phyloP scores from a whole-genome alignment of 2,888 invertebrate species.

The Coelinius sp. region DNA sequence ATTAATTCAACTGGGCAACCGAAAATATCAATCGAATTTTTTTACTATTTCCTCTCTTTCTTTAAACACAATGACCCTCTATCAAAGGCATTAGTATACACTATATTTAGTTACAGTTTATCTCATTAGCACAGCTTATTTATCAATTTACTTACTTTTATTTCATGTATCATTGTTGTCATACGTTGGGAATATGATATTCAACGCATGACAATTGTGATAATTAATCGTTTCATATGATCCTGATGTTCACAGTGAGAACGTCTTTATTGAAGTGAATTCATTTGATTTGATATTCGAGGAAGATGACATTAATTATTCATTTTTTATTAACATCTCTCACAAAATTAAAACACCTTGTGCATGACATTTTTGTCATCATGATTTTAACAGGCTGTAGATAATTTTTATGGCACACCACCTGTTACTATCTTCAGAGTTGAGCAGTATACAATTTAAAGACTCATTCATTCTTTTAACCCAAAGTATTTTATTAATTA shows the following conservation, averaged over 20 bases:
- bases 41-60: background rate
- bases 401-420: background rate
- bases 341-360: background rate
- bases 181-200: background rate
- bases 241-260: no score
- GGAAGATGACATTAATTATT: no score
- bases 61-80: background rate
- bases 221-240: background rate
- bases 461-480: background rate
- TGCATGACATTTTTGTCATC: background rate
- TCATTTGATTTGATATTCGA: background rate
- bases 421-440: background rate
- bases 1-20: constrained; percentile 14
- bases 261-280: background rate
- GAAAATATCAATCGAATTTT: constrained; percentile 3
- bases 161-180: background rate
- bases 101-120: constrained; percentile 3
- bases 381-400: constrained; percentile 3
- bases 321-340: no score
- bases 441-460: background rate
- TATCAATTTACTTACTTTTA: constrained; percentile 1
- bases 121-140: constrained; percentile 16
- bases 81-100: background rate
- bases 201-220: background rate
- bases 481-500: constrained; percentile 9